phyloP scores from a whole-genome alignment of 2,113 vertebrate genomes.

The Trinectes maculatus region DNA sequence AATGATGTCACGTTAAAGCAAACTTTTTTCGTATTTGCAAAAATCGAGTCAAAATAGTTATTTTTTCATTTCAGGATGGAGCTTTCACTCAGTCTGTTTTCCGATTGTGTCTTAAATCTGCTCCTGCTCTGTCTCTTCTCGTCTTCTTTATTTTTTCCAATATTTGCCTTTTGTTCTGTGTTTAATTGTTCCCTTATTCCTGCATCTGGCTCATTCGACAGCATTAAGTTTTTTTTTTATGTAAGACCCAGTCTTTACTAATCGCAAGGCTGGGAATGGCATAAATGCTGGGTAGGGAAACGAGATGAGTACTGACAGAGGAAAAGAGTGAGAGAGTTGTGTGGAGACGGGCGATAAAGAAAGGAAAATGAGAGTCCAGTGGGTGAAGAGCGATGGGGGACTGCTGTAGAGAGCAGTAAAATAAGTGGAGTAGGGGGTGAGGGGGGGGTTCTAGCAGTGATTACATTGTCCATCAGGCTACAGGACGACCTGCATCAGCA shows the following conservation, averaged over 20 bases:
- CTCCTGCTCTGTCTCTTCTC: too few relatives aligned
- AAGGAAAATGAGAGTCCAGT: constrained; percentile 44
- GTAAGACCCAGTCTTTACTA: neutral
- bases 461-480: constrained; percentile 95
- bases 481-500: constrained; percentile 87
- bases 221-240: constrained; percentile 6
- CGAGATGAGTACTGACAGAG: constrained; percentile 8
- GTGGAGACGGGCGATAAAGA: constrained; percentile 36
- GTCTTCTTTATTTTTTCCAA: neutral
- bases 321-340: constrained; percentile 11
- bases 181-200: constrained; percentile 4
- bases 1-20: too few relatives aligned
- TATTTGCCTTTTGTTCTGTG: neutral
- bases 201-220: constrained; percentile 11
- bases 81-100: too few relatives aligned
- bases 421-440: constrained; percentile 42
- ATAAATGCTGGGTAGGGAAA: constrained; percentile 2
- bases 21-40: too few relatives aligned
- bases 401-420: constrained; percentile 40
- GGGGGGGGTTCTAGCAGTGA: constrained; percentile 81
- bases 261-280: neutral
- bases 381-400: constrained; percentile 40
- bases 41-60: too few relatives aligned
- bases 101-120: neutral
- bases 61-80: too few relatives aligned